Evolutionary conservation across 2,797 vertebrate species (phyloP), one percentile per base, ranked within the genome.

Genomic region (Darevskia nairensis): DNA sequence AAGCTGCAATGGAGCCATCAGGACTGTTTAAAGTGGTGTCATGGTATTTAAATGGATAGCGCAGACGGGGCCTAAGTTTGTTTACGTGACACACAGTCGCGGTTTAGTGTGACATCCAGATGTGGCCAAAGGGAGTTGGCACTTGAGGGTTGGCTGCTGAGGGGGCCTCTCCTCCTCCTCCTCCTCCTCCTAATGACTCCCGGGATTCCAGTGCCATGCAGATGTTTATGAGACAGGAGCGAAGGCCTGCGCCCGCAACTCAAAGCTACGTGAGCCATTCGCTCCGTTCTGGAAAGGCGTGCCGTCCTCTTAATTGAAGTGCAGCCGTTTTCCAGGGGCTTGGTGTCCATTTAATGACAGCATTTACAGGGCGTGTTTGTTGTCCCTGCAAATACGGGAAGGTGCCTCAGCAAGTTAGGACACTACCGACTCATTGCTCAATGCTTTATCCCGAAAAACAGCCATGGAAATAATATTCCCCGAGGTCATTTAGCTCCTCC

Each of bases 401-500:
- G 69, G 87, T 90, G 80, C 80, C 90, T 88, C 87, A 90, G 89
- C 93, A 93, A 91, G 93, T 90, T 91, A 94, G 92, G 77, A 85
- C 83, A 91, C 27, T 90, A 88, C 71, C 90, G 93, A 90, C 32
- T 89, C 92, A 87, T 94, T 94, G 91, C 90, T 94, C 93, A 94
- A 39, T 7, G 0, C 85, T 32, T 35, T 59, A 59, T 44, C 35
- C 69, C 59, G 4, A 64, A 82, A 7, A 91, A 75, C 72, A 91
- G 91, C 77, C 92, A 86, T 86, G 93, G 89, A 90, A 46, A 8
- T 90, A 90, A 19, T 61, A 61, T 90, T 89, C 90, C 80, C 76
- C 79, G 74, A 94, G 84, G 91, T 94, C 89, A 90, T 94, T 88
- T 93, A 66, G 89, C 88, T 88, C 86, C 80, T 92, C 89, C 90